Conservation (phyloP, 2,888 invertebrate genomes). For the Galeruca laticollis region DNA sequence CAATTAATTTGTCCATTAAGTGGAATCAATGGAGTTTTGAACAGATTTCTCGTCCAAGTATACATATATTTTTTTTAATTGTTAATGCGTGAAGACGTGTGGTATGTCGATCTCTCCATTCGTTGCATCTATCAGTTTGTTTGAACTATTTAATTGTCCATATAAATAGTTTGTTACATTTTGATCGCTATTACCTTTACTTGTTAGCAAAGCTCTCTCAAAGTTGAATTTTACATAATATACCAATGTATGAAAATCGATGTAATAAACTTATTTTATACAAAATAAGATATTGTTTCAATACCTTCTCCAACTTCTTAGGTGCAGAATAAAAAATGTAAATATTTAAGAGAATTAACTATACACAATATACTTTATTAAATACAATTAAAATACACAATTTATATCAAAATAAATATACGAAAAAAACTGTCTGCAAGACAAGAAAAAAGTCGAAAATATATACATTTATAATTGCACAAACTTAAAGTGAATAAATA, state of each 20-base stretch:
- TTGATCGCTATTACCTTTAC: slow-evolving; percentile 32
- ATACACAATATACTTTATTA: slow-evolving; percentile 25
- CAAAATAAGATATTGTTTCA: slow-evolving; percentile 11
- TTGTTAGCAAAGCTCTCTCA: slow-evolving; percentile 40
- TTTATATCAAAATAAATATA: slow-evolving; percentile 19
- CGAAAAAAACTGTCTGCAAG: slow-evolving; percentile 21
- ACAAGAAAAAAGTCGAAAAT: slow-evolving; percentile 20
- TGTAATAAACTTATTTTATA: slow-evolving; percentile 53
- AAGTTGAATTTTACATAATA: slow-evolving; percentile 47
- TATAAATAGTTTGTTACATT: slow-evolving; percentile 12
- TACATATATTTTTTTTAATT: too few species aligned
- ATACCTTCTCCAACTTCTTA: neutral
- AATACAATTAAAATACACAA: slow-evolving; percentile 25
- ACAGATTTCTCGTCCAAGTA: too few species aligned
- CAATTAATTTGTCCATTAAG: too few species aligned
- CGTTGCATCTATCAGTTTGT: too few species aligned
- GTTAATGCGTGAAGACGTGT: too few species aligned
- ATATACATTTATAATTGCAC: slow-evolving; percentile 30
- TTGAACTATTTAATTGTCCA: too few species aligned
- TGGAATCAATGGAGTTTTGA: too few species aligned
- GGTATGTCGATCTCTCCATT: too few species aligned
- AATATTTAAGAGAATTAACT: slow-evolving; percentile 2
- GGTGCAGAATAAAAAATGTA: neutral
- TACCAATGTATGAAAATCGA: slow-evolving; percentile 47
- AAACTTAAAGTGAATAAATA: slow-evolving; percentile 11